Evolutionary conservation across 1,140 invertebrate genomes (phyloP).

Genomic region (Ladona fulva): DNA sequence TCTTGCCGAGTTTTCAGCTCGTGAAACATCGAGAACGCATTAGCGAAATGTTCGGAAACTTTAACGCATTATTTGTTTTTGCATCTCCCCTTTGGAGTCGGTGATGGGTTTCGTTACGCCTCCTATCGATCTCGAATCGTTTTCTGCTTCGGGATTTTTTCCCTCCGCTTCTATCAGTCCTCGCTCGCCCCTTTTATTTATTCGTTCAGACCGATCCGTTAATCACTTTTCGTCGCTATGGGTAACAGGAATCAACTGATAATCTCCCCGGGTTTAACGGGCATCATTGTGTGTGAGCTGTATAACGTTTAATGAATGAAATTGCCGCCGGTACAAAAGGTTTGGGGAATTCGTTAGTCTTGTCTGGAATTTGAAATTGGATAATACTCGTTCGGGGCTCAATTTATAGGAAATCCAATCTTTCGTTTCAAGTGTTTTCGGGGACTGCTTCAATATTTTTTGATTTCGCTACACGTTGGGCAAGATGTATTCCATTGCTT

Average conservation of each 20-base stretch:
- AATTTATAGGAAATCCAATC: neutral
- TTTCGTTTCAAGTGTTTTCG: neutral
- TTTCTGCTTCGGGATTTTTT: too few relatives aligned
- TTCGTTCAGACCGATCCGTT: neutral
- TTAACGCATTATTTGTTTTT: too few relatives aligned
- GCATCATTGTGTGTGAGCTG: neutral
- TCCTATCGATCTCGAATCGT: too few relatives aligned
- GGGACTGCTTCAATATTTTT: too few relatives aligned
- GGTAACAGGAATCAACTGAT: slow-evolving; percentile 9
- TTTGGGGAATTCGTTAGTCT: slow-evolving; percentile 5
- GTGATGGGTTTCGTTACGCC: too few relatives aligned
- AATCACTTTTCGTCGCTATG: slow-evolving; percentile 5
- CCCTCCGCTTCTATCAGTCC: too few relatives aligned
- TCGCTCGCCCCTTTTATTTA: neutral
- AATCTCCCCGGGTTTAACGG: neutral
- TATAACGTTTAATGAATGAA: slow-evolving; percentile 3
- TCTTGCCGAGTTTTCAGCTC: too few relatives aligned
- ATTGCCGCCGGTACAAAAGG: neutral
- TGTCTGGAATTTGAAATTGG: slow-evolving; percentile 4
- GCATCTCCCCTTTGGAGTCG: too few relatives aligned
- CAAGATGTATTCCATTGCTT: too few relatives aligned
- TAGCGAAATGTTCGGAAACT: too few relatives aligned
- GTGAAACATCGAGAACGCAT: too few relatives aligned
- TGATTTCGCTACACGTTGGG: too few relatives aligned
- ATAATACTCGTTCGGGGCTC: neutral